Conservation (phyloP, 2,797 vertebrate species). For the Myotis vivesi region DNA sequence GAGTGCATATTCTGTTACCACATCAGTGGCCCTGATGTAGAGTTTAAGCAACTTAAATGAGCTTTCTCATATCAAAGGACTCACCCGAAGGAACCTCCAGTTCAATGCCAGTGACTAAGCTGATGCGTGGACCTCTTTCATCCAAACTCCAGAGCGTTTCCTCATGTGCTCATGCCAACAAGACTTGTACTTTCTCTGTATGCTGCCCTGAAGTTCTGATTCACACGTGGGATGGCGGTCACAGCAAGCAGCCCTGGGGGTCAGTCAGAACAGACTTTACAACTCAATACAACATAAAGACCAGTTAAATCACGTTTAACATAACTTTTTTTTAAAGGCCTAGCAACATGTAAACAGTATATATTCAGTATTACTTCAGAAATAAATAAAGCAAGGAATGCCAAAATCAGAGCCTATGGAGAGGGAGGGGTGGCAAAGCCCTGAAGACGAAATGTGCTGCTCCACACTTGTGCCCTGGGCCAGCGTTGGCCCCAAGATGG, state of each 20-base stretch:
- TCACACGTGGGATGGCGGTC: neutral
- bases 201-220: neutral
- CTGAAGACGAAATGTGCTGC: neutral
- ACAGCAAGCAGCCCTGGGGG: neutral
- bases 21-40: neutral
- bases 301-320: neutral
- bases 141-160: neutral
- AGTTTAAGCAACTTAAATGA: conserved; percentile 12
- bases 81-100: neutral
- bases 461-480: neutral
- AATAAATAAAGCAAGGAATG: neutral
- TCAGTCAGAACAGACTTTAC: neutral
- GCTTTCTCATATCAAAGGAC: neutral
- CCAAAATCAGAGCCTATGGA: neutral
- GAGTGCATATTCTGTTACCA: neutral
- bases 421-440: too few species aligned
- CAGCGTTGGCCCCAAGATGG: neutral
- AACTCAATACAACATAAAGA: neutral
- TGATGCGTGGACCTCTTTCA: neutral
- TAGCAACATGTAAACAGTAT: neutral
- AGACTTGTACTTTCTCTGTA: neutral
- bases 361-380: neutral
- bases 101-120: neutral
- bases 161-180: too few species aligned
- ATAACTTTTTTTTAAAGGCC: neutral